These are phyloP conservation scores for Galeruca laticollis DNA, from an alignment of 2,888 invertebrate genomes.

Conservation along the genomic window DNA sequence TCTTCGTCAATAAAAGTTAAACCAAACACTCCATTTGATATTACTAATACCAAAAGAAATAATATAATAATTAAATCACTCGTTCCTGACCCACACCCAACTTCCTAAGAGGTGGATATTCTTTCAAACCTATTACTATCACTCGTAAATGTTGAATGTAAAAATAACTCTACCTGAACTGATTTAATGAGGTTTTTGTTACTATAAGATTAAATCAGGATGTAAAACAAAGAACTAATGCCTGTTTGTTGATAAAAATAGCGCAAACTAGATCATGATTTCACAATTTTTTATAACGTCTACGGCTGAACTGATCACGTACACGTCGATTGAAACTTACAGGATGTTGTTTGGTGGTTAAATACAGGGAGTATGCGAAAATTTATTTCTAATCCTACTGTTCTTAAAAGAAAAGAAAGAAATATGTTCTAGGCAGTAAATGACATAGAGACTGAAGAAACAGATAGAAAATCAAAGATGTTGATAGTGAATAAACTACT, in stretches of 20 bases:
- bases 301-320: neutral
- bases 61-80: neutral
- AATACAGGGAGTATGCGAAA: neutral
- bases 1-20: no score
- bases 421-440: no score
- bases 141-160: constrained; percentile 4
- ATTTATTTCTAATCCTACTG: no score
- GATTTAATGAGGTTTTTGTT: constrained; percentile 27
- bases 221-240: constrained; percentile 25
- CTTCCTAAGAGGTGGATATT: neutral
- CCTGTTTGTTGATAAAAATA: constrained; percentile 18
- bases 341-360: neutral
- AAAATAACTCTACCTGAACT: neutral
- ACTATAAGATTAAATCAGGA: constrained; percentile 27
- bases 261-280: constrained; percentile 21
- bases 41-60: neutral
- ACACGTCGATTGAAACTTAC: neutral
- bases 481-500: no score
- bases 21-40: no score
- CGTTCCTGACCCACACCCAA: constrained; percentile 2
- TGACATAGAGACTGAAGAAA: no score
- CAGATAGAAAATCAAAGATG: no score
- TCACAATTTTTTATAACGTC: constrained; percentile 12
- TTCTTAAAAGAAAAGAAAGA: no score
- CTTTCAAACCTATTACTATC: neutral